phyloP scores from a whole-genome alignment of 2,113 vertebrate genomes.

The Cryptomyrus ogoouensis region DNA sequence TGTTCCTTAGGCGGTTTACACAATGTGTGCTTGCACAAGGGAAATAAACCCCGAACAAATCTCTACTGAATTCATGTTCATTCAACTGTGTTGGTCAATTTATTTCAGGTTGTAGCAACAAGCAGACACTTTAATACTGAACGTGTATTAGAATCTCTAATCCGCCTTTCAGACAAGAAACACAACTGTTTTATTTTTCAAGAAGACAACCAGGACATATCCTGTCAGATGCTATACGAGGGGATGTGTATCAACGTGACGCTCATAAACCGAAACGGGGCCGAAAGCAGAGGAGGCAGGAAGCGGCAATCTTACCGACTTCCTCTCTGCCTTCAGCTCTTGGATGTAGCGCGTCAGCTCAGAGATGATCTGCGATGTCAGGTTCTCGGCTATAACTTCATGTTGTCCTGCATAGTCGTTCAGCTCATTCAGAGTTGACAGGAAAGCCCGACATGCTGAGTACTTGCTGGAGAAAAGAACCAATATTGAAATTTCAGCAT shows the following conservation, averaged over 20 bases:
- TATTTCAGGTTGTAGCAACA: background rate
- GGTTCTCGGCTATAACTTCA: conserved; percentile 89
- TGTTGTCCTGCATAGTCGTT: conserved; percentile 96
- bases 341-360: conserved; percentile 79
- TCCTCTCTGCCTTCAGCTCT: conserved; percentile 90
- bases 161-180: background rate
- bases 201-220: background rate
- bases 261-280: too few species aligned
- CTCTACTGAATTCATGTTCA: background rate
- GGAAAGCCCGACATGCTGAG: conserved; percentile 82
- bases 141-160: background rate
- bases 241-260: background rate
- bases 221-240: background rate
- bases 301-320: conserved; percentile 66
- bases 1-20: background rate
- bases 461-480: conserved; percentile 62
- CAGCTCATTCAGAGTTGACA: conserved; percentile 80
- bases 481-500: too few species aligned
- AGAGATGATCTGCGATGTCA: conserved; percentile 76
- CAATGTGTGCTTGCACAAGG: background rate
- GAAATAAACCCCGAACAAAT: background rate
- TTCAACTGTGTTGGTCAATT: background rate
- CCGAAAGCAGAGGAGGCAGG: background rate
- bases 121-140: background rate
- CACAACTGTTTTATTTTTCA: background rate